Evolutionary conservation across 2,113 vertebrate species (phyloP), one percentile per base, ranked within the genome.

Genomic region (Apaloderma vittatum): DNA sequence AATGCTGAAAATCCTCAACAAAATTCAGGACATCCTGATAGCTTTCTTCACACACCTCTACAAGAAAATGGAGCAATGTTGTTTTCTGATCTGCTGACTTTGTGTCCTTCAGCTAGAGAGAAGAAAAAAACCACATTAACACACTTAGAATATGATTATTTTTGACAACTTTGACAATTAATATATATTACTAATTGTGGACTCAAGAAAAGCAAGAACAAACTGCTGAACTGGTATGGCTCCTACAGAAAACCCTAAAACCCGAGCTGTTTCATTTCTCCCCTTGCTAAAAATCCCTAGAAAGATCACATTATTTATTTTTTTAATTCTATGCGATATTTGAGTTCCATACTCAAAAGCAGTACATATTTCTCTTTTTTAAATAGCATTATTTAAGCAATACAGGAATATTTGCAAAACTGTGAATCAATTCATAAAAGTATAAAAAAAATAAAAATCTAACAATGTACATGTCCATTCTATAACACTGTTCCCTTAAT

Each of bases 61-160:
- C 99, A 34, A 99, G 97, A 96, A 99, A 99, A 98, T 99, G 99
- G 36, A 99, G 99, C 46, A 99, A 97, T 3, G 99, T 99, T 72
- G 98, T 99, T 97, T 98, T 99, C 95, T 99, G 99, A 98, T 99
- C 99, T 46, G 98, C 98, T 0, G 99, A 99, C 93, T 99, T 99
- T 0, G 99, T 99, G 96, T 99, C 99, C 83, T 99, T 99, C 24
- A 99, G 94, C 99, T 99, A 92, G 55, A 87, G 1, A 70, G 58
- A 49, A 59, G 13, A 22, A 93, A 40, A 26, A 92, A 45, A 88
- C 48, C 34, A 81, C 16, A 36, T 20, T 54, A 40, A 73, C 72
- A 68, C 9, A 46, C 18, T 17, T 78, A 78, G 27, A 80, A 52
- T 68, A 61, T 74, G 2, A 54, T 83, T 37, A 58, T 34, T 70